Conservation (phyloP, 1,140 invertebrate species). For the Fopius arisanus region DNA sequence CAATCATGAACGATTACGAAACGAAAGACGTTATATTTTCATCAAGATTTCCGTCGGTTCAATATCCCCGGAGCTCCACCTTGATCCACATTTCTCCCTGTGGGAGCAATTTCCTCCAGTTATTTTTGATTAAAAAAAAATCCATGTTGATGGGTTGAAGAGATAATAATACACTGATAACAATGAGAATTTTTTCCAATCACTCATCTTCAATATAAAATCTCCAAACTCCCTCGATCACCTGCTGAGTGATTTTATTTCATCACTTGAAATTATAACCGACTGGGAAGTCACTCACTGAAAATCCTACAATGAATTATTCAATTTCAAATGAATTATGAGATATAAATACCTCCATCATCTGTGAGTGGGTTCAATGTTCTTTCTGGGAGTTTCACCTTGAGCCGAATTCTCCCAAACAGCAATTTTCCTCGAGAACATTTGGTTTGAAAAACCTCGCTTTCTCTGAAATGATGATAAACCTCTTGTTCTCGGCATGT, state of each 20-base stretch:
- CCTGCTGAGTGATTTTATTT: not conserved
- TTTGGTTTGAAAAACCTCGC: not conserved
- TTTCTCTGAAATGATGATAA: not conserved
- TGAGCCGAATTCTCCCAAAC: not conserved
- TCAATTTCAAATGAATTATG: not conserved
- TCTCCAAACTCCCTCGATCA: too few species aligned
- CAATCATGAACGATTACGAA: too few species aligned
- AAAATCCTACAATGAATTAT: not conserved
- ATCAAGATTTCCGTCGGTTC: too few species aligned
- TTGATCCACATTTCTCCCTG: too few species aligned
- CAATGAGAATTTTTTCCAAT: too few species aligned
- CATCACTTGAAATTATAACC: not conserved
- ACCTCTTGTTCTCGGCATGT: not conserved
- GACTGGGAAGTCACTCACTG: not conserved
- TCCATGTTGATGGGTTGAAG: too few species aligned
- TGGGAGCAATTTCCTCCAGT: too few species aligned
- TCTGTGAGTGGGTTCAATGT: not conserved
- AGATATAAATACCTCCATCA: not conserved
- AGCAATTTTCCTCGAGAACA: not conserved
- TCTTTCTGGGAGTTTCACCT: not conserved
- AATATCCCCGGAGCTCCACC: too few species aligned
- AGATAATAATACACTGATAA: too few species aligned
- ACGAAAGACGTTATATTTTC: too few species aligned
- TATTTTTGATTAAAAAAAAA: too few species aligned
- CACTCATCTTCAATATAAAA: too few species aligned